phyloP scores from a whole-genome alignment of 2,888 invertebrate species.

The Rhagophthalmus giganteus region DNA sequence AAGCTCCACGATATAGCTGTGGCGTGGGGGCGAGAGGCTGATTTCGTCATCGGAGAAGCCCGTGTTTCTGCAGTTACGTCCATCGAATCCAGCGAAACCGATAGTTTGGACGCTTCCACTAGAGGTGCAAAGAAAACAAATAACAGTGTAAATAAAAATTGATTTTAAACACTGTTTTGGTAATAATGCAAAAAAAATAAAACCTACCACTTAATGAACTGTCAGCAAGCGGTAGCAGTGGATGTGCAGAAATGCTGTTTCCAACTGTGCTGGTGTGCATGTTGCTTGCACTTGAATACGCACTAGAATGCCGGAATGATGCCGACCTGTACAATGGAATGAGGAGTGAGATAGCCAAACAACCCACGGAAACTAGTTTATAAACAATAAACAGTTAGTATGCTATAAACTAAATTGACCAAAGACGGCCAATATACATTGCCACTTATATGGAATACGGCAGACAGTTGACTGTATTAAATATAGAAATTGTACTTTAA shows the following conservation, averaged over 20 bases:
- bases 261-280: conserved; percentile 71
- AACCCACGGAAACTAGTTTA: conserved; percentile 28
- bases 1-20: conserved; percentile 65
- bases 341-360: conserved; percentile 49
- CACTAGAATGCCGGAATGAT: conserved; percentile 84
- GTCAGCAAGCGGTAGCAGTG: conserved; percentile 84
- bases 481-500: conserved; percentile 2
- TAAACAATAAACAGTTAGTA: conserved; percentile 40
- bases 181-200: conserved; percentile 12
- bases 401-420: conserved; percentile 22
- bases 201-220: conserved; percentile 62
- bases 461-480: conserved; percentile 41
- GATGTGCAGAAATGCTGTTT: conserved; percentile 91
- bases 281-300: conserved; percentile 69
- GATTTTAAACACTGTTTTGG: conserved; percentile 14
- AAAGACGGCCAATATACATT: conserved; percentile 12
- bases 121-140: conserved; percentile 34
- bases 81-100: conserved; percentile 64
- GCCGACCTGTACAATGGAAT: conserved; percentile 78
- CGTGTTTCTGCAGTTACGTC: conserved; percentile 56
- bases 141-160: no score
- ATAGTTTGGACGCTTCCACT: conserved; percentile 59
- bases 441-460: conserved; percentile 47
- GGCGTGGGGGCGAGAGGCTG: conserved; percentile 65
- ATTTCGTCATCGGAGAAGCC: conserved; percentile 90